Evolutionary conservation across 35 echinoderm and acorn worm species (phyloP).

Genomic region (Apostichopus californicus): DNA sequence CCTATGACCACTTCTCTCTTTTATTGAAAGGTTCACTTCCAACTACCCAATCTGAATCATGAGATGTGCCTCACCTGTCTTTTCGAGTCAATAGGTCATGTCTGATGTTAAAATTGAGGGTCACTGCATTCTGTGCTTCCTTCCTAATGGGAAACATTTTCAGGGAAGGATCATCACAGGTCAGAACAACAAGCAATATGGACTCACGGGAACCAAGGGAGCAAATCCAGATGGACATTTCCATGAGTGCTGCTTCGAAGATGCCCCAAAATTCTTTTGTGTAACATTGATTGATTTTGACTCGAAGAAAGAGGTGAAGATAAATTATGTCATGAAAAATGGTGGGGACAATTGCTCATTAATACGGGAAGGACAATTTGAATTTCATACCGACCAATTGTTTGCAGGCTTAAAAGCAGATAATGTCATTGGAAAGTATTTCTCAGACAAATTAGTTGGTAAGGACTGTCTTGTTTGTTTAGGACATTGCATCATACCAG

Average conservation of each 20-base stretch:
- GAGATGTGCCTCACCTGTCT: not conserved
- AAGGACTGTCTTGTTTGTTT: constrained; percentile 71
- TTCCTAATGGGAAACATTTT: constrained; percentile 44
- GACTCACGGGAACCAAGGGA: constrained; percentile 61
- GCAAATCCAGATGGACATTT: constrained; percentile 53
- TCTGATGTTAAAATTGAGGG: not conserved
- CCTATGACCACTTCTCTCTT: too few species aligned
- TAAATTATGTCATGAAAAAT: constrained; percentile 72
- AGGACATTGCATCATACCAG: constrained; percentile 48
- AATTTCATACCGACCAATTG: constrained; percentile 74
- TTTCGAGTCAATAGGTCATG: not conserved
- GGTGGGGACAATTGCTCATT: constrained; percentile 77
- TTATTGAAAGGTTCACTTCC: too few species aligned
- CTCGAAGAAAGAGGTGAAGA: constrained; percentile 29
- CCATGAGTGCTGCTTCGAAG: constrained; percentile 82
- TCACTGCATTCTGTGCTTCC: constrained; percentile 63
- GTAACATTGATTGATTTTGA: constrained; percentile 61
- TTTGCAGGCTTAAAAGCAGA: constrained; percentile 66
- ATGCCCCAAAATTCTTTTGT: constrained; percentile 62
- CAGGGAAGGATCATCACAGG: constrained; percentile 69
- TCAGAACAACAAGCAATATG: constrained; percentile 57
- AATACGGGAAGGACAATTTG: constrained; percentile 49
- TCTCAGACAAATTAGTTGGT: constrained; percentile 39
- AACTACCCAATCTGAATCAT: not conserved
- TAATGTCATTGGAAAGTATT: constrained; percentile 51